These are phyloP conservation scores for Eucidaris tribuloides DNA, from an alignment of 35 echinoderm and acorn worm species.

Conservation along the genomic window DNA sequence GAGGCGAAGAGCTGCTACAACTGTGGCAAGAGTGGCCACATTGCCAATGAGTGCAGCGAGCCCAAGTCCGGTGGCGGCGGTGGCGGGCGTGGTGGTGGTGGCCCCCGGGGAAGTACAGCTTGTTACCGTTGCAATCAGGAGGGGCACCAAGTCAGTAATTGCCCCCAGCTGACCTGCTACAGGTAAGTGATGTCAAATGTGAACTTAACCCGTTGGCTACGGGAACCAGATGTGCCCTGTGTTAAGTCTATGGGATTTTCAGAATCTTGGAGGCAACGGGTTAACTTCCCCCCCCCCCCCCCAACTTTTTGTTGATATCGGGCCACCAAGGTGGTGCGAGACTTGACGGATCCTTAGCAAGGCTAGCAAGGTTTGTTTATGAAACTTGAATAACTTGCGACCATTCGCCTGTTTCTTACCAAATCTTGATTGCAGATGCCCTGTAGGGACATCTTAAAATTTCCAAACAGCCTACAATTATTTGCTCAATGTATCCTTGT, in stretches of 20 bases:
- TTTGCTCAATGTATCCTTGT: no score
- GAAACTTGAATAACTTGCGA: background rate
- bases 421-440: background rate
- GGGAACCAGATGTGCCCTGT: no score
- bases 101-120: background rate
- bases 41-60: background rate
- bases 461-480: background rate
- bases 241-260: no score
- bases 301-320: background rate
- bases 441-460: background rate
- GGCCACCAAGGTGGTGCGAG: background rate
- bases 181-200: constrained; percentile 14
- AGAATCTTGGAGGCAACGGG: no score
- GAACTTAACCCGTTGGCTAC: no score
- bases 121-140: background rate
- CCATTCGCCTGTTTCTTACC: background rate
- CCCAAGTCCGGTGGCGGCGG: background rate
- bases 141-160: background rate
- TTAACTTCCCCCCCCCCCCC: no score
- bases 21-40: background rate
- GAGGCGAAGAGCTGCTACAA: background rate
- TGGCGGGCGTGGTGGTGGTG: background rate
- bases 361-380: background rate
- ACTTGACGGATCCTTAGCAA: background rate
- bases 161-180: constrained; percentile 33